Evolutionary conservation across 30 jellyfish, hydroid and myxozoan genomes (phyloP), one percentile per base, ranked within the genome.

Genomic region (Aurelia coerulea): DNA sequence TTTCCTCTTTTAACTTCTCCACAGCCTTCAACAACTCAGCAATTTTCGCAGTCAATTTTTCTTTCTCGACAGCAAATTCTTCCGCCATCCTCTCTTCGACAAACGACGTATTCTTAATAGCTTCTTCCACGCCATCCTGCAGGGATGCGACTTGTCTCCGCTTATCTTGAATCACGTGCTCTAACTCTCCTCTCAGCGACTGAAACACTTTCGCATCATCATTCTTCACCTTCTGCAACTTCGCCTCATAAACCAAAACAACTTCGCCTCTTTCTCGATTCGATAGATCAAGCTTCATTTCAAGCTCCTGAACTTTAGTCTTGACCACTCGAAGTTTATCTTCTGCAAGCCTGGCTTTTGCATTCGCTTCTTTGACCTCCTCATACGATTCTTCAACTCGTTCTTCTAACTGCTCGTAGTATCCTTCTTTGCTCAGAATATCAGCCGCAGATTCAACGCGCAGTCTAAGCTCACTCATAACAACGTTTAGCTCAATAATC

Each of bases 371-470:
- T 31, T 74, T 37, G 33, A 29, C 85, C 76, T 73, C 69, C 37
- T 65, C 56, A 49, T 81, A 76, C 14, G 97, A 81, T 42, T 75
- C 97, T 37, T 74, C 86, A 5, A 92, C 68, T 49, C 93, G 75
- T 71, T 79, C 78, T 74, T 94, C 99, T 4, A 94, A 81, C 23
- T 83, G 88, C 19, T 81, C 79, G 71, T 89, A 94, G 78, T 88
- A 89, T 19, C 80, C 69, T 75, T 94, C 91, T 64, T 85, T 89
- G 41, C 98, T 75, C 70, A 89, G 52, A 13, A 94, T 76, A 62
- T 84, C 95, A n/a, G 97, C 92, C 2, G 96, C 97, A 62, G 15
- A 50, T 65, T 94, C 99, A 10, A 94, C 89, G 4, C 97, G 92
- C 4, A 37, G 51, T 66, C 88, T 91, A 51, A 94, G 62, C 31